phyloP scores from a whole-genome alignment of 2,113 vertebrate species.

The Vulpes ferrilata region DNA sequence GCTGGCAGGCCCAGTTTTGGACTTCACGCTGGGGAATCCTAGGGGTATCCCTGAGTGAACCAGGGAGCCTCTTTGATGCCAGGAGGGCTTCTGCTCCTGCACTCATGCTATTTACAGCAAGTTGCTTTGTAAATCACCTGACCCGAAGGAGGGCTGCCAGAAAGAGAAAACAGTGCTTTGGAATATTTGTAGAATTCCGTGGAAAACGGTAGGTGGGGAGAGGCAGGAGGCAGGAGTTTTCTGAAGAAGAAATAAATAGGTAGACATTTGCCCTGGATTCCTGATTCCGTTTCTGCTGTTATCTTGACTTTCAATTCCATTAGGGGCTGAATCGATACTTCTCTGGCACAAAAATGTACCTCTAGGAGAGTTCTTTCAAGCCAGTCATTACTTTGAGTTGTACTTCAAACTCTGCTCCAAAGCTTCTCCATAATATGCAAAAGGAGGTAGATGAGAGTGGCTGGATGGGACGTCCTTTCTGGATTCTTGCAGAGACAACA shows the following conservation, averaged over 20 bases:
- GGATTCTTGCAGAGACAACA: slow-evolving; percentile 71
- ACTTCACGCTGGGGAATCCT: slow-evolving; percentile 22
- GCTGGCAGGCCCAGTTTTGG: neutral
- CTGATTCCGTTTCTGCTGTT: slow-evolving; percentile 57
- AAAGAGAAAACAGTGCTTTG: neutral
- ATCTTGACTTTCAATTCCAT: slow-evolving; percentile 68
- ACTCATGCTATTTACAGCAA: neutral
- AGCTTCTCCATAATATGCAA: neutral
- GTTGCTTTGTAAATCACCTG: slow-evolving; percentile 34
- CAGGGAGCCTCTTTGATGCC: neutral
- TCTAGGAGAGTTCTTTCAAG: slow-evolving; percentile 32
- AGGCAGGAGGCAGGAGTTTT: neutral
- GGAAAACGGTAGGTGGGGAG: slow-evolving; percentile 13
- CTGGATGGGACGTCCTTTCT: slow-evolving; percentile 76
- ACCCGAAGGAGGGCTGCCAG: neutral
- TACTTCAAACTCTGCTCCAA: slow-evolving; percentile 65
- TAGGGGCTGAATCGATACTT: slow-evolving; percentile 20
- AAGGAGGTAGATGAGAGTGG: slow-evolving; percentile 46
- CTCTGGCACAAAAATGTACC: slow-evolving; percentile 51
- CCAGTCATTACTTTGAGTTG: slow-evolving; percentile 56
- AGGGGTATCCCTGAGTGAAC: neutral
- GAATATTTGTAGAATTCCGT: neutral
- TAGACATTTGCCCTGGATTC: neutral
- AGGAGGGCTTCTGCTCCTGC: slow-evolving; percentile 1
- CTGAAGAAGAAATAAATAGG: slow-evolving; percentile 60